Conservation (phyloP, 2,888 invertebrate species). For the Euspilapteryx auroguttella region DNA sequence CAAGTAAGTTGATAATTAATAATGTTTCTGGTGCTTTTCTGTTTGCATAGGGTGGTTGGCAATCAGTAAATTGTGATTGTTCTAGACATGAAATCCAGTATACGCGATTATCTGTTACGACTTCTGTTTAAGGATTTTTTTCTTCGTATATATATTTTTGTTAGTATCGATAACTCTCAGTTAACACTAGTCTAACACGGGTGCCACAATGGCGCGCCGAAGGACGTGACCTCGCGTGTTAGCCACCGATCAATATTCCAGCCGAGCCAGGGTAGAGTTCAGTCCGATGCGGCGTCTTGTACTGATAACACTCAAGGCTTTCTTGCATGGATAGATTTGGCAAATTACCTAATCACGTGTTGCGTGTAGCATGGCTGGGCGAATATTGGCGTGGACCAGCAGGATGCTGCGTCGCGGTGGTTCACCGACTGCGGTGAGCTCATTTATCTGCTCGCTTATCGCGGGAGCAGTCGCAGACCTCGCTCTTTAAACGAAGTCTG, state of each 20-base stretch:
- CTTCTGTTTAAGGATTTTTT: no score
- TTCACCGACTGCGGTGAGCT: slow-evolving; percentile 54
- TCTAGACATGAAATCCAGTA: no score
- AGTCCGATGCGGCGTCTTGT: slow-evolving; percentile 38
- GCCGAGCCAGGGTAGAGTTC: slow-evolving; percentile 24
- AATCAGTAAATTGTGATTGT: not conserved
- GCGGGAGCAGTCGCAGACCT: no score
- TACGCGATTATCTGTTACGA: no score
- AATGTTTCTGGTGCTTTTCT: not conserved
- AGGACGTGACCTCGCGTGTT: slow-evolving; percentile 56
- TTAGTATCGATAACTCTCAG: no score
- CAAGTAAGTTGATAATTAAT: slow-evolving; percentile 60
- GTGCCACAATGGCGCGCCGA: slow-evolving; percentile 51
- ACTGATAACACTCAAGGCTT: slow-evolving; percentile 25
- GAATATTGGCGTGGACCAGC: slow-evolving; percentile 41
- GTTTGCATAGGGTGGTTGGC: not conserved
- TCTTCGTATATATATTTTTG: no score
- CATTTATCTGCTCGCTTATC: slow-evolving; percentile 41
- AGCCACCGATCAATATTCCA: slow-evolving; percentile 43
- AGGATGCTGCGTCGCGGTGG: slow-evolving; percentile 49
- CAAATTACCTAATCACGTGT: no score
- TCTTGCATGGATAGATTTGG: no score
- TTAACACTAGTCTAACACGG: slow-evolving; percentile 9
- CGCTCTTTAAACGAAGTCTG: no score
- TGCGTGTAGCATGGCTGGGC: slow-evolving; percentile 29